Evolutionary conservation across 2,797 vertebrate genomes (phyloP), one percentile per base, ranked within the genome.

Genomic region (Micromesistius poutassou): DNA sequence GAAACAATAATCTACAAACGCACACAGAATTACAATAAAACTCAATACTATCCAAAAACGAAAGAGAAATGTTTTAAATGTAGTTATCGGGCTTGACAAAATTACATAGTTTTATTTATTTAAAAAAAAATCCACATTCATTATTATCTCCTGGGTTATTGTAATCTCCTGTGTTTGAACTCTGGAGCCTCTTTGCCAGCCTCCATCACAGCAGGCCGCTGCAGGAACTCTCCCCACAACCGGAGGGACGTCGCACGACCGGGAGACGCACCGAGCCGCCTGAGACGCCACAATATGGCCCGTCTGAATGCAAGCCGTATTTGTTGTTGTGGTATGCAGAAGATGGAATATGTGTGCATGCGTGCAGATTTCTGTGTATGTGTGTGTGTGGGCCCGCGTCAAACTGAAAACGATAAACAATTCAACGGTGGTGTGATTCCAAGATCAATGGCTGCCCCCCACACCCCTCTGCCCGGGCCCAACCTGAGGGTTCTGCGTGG

Each of bases 201-300:
- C 33, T 35, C 33, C 33, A 35, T 35, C 33, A 35, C 33, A 35
- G 77, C 71, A 76, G 77, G 76, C 72, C 80, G 85, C 2, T 91
- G 91, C 90, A 89, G 84, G 77, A 93, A 86, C 90, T 80, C 85
- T 86, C 12, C 28, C 10, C 10, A 31, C 28, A 14, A 5, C 68
- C 2, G 30, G 68, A 31, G 55, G 22, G 55, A 25, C 22, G 55
- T 22, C 55, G 55, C 55, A 77, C 89, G 89, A 87, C 82, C 81
- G 78, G 1, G 12, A 79, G 46, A 68, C 77, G 78, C 42, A 55
- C 82, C 38, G 81, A 84, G 77, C 10, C 25, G 79, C 73, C 30
- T 76, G 79, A 85, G 86, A 87, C 85, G 36, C 84, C 42, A 13
- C 85, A 90, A 87, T 85, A 87, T 84, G 86, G 74, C 81, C 81